Percentiles rank a stretch among this genome's conserved stretches.
Evolutionary conservation across 2,113 vertebrate genomes (phyloP).

Genomic region (Spilogale gracilis): DNA sequence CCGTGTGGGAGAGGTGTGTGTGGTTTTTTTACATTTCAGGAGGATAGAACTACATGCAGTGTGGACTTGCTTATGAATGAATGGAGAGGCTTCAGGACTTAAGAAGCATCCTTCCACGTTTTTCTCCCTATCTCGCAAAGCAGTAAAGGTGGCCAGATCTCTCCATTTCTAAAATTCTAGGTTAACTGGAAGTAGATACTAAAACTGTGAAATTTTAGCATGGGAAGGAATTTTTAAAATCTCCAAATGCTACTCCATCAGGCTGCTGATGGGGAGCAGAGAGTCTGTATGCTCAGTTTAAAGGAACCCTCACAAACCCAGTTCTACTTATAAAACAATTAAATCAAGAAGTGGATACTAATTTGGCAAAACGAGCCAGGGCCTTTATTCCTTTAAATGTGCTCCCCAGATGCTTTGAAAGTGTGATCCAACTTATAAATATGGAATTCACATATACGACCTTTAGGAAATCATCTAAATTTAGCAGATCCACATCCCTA

Average conservation of each 20-base stretch:
- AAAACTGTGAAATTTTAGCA: not conserved
- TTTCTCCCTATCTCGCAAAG: not conserved
- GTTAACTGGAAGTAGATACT: not conserved
- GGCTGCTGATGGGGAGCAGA: not conserved
- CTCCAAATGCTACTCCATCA: not conserved
- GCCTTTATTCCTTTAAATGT: conserved; percentile 11
- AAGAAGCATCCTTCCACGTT: not conserved
- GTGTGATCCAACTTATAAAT: conserved; percentile 43
- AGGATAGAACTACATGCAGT: not conserved
- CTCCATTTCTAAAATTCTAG: not conserved
- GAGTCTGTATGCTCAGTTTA: not conserved
- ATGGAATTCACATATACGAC: not conserved
- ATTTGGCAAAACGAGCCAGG: conserved; percentile 40
- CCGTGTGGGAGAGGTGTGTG: not conserved
- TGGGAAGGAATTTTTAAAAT: not conserved
- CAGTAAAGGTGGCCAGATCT: not conserved
- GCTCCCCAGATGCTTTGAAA: conserved; percentile 16
- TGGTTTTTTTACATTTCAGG: not conserved
- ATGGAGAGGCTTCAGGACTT: not conserved
- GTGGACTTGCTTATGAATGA: not conserved
- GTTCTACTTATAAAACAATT: not conserved
- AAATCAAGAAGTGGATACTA: not conserved
- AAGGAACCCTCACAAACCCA: not conserved
- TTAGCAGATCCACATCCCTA: not conserved
- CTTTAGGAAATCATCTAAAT: conserved; percentile 55